phyloP scores from a whole-genome alignment of 2,113 vertebrate genomes.

The Sigmodon hispidus region DNA sequence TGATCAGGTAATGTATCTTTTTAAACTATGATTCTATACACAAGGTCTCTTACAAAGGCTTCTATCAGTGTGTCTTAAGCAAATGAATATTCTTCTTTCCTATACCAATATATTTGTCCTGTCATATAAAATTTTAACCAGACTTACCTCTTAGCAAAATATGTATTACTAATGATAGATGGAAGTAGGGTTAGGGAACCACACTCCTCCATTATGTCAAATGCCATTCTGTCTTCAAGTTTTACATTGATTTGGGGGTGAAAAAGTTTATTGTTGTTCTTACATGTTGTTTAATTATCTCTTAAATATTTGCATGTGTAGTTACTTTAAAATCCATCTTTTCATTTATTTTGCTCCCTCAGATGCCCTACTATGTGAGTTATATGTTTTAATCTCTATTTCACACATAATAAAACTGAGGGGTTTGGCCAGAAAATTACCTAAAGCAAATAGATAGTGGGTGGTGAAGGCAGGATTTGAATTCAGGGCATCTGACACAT shows the following conservation, averaged over 20 bases:
- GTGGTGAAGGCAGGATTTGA: neutral
- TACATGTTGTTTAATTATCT: neutral
- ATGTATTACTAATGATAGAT: neutral
- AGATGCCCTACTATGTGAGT: neutral
- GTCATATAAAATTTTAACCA: neutral
- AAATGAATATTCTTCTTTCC: neutral
- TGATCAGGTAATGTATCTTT: neutral
- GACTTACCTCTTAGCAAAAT: neutral
- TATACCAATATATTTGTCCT: neutral
- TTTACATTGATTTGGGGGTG: neutral
- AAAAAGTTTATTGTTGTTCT: neutral
- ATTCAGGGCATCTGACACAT: neutral
- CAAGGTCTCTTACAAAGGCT: neutral
- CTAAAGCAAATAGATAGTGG: neutral
- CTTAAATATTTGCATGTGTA: neutral
- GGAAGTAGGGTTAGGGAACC: neutral
- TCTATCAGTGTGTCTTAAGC: neutral
- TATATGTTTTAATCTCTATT: neutral
- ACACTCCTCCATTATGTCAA: neutral
- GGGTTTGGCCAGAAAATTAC: neutral
- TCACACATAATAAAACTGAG: neutral
- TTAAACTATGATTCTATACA: neutral
- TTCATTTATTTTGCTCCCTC: neutral
- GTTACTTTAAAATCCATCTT: neutral
- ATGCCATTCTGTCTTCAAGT: neutral